phyloP scores from a whole-genome alignment of 92 coral and sea anemone genomes.

The Zoanthus sociatus region DNA sequence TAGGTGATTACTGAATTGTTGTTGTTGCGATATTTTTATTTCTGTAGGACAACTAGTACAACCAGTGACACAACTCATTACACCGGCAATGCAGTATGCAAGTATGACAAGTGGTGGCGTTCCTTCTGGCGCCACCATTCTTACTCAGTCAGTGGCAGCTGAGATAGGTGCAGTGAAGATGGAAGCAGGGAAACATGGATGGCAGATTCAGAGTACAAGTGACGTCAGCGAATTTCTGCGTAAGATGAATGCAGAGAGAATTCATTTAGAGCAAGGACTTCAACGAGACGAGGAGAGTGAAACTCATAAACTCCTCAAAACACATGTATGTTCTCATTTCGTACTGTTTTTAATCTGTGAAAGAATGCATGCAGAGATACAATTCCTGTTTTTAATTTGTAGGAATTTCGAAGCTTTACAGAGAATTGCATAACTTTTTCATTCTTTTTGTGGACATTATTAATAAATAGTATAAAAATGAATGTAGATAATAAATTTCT shows the following conservation, averaged over 20 bases:
- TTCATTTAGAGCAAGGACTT: constrained; percentile 87
- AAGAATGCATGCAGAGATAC: not conserved
- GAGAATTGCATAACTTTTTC: too few species aligned
- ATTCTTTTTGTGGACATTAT: too few species aligned
- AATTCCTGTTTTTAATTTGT: too few species aligned
- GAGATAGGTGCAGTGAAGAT: constrained; percentile 51
- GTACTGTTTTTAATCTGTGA: not conserved
- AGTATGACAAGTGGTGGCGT: constrained; percentile 39
- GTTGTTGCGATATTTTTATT: too few species aligned
- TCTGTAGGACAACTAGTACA: not conserved
- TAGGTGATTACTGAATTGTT: too few species aligned
- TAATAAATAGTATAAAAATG: too few species aligned
- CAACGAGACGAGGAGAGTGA: constrained; percentile 93
- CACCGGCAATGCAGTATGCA: constrained; percentile 46
- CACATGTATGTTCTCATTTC: constrained; percentile 66
- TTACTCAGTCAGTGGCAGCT: constrained; percentile 56
- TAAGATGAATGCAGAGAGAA: constrained; percentile 93
- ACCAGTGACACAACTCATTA: not conserved
- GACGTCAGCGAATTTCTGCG: constrained; percentile 95
- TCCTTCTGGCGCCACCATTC: constrained; percentile 54
- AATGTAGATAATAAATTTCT: too few species aligned
- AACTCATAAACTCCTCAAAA: constrained; percentile 78
- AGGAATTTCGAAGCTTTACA: too few species aligned
- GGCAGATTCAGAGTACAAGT: constrained; percentile 89
- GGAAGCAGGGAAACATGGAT: constrained; percentile 57